Percentiles rank a stretch among this genome's conserved stretches.
Evolutionary conservation across 1,140 invertebrate genomes (phyloP).

Genomic region (Lerema accius): DNA sequence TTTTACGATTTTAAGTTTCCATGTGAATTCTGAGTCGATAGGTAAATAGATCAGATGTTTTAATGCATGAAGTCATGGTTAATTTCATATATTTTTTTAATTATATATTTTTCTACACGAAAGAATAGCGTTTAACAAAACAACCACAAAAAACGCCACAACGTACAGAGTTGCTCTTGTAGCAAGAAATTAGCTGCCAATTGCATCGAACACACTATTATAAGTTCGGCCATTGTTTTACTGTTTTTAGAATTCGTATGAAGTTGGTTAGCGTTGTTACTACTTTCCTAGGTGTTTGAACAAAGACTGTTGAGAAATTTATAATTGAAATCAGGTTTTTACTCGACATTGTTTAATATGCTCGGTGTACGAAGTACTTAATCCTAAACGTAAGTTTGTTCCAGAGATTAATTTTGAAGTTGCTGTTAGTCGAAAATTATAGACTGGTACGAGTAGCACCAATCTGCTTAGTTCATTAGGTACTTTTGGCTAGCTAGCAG

Average conservation of each 20-base stretch:
- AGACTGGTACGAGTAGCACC: too few relatives aligned
- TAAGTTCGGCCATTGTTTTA: slow-evolving; percentile 76
- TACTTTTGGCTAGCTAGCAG: too few relatives aligned
- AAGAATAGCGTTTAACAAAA: slow-evolving; percentile 48
- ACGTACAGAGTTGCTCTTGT: slow-evolving; percentile 52
- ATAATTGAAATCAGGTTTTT: slow-evolving; percentile 5
- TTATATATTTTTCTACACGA: slow-evolving; percentile 13
- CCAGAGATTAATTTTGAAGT: too few relatives aligned
- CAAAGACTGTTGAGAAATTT: slow-evolving; percentile 23
- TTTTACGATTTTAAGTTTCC: slow-evolving; percentile 17
- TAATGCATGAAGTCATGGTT: slow-evolving; percentile 13
- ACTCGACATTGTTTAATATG: slow-evolving; percentile 2
- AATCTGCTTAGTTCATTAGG: too few relatives aligned
- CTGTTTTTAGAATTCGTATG: slow-evolving; percentile 72
- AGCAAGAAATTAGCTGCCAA: slow-evolving; percentile 80
- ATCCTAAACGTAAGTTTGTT: too few relatives aligned
- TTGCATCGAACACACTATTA: slow-evolving; percentile 78
- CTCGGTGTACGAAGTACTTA: too few relatives aligned
- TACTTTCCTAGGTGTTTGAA: slow-evolving; percentile 33
- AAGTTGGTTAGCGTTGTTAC: slow-evolving; percentile 62
- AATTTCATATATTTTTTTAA: background rate
- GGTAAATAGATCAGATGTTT: background rate
- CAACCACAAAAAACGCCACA: slow-evolving; percentile 67
- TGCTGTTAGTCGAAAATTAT: too few relatives aligned
- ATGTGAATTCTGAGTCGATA: too few relatives aligned